Evolutionary conservation across 2,113 vertebrate genomes (phyloP).

Genomic region (Amblyornis subalaris): DNA sequence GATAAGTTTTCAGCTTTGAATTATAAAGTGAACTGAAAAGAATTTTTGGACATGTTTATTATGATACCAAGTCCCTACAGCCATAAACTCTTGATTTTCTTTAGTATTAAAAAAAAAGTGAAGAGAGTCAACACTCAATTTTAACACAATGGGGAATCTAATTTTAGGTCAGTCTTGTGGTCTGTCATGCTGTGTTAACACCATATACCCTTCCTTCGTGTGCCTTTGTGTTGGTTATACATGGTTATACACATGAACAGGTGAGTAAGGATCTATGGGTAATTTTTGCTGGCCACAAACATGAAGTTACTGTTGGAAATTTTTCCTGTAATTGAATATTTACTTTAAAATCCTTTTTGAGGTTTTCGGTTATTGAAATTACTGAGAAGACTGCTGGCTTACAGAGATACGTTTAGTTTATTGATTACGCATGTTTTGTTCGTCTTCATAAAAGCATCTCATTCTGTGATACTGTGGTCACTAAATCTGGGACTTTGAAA

Average conservation of each 20-base stretch:
- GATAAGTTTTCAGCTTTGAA: not conserved
- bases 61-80: not conserved
- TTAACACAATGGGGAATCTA: not conserved
- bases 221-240: not conserved
- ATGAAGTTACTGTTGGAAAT: not conserved
- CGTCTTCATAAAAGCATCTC: not conserved
- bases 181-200: not conserved
- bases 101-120: not conserved
- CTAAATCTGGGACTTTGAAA: not conserved
- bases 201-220: not conserved
- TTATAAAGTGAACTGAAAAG: not conserved
- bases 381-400: not conserved
- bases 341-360: not conserved
- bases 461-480: not conserved
- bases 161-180: not conserved
- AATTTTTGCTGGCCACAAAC: not conserved
- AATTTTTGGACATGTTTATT: not conserved
- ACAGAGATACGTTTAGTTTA: not conserved
- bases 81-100: not conserved
- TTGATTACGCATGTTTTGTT: not conserved
- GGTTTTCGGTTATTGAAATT: not conserved
- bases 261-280: not conserved
- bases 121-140: not conserved
- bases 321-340: not conserved
- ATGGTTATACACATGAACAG: accelerated